These are phyloP conservation scores for Casuarius casuarius DNA, from an alignment of 2,113 vertebrate species.

Conservation along the genomic window DNA sequence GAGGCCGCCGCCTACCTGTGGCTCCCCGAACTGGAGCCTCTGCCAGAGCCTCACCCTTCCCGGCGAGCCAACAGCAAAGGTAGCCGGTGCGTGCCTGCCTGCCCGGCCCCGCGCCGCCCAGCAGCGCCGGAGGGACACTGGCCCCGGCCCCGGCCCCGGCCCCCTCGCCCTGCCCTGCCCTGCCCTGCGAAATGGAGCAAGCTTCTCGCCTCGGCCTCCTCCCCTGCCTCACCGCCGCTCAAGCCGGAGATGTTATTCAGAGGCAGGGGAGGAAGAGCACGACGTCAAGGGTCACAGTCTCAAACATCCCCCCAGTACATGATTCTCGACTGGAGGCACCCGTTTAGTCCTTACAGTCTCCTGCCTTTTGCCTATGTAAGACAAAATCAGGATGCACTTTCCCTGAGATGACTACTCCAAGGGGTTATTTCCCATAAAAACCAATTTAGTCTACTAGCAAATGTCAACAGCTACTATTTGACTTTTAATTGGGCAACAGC, in stretches of 20 bases:
- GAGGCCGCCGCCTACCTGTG: constrained; percentile 74
- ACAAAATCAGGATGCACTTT: neutral
- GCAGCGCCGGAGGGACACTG: neutral
- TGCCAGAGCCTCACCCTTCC: neutral
- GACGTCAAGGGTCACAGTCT: accelerated
- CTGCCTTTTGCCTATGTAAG: accelerated
- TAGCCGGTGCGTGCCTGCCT: neutral
- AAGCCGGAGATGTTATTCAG: neutral
- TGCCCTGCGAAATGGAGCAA: accelerated
- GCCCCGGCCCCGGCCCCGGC: neutral
- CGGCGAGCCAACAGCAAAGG: neutral
- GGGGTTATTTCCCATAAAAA: constrained; percentile 43
- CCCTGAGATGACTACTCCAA: neutral
- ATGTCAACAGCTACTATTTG: constrained; percentile 31
- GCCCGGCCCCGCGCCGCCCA: neutral
- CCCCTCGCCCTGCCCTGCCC: neutral
- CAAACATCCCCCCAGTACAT: accelerated
- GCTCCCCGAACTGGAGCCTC: constrained; percentile 39
- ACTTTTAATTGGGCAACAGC: constrained; percentile 38
- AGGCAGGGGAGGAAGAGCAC: accelerated
- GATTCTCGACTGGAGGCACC: neutral
- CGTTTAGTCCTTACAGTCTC: neutral
- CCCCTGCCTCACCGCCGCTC: neutral
- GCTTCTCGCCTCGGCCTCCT: neutral
- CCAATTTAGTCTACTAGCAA: constrained; percentile 29